Evolutionary conservation across 1,140 invertebrate genomes (phyloP).

Genomic region (Papilio machaon): DNA sequence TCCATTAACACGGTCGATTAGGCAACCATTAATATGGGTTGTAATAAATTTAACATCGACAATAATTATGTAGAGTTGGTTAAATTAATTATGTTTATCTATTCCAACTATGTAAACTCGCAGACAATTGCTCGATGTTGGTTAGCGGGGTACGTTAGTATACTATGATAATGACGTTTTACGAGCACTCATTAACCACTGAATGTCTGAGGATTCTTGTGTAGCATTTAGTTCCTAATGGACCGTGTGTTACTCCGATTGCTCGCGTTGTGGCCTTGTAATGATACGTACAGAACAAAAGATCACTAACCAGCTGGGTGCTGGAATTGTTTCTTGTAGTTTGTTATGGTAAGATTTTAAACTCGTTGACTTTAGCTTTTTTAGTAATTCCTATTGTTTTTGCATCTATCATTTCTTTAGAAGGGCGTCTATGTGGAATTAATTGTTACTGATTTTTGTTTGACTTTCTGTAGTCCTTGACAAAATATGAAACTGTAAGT

Average conservation of each 20-base stretch:
- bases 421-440: too few species aligned
- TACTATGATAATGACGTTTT: conserved; percentile 33
- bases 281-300: conserved; percentile 20
- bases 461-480: too few species aligned
- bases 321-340: background rate
- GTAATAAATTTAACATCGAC: conserved; percentile 34
- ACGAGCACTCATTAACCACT: conserved; percentile 34
- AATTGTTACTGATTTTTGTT: too few species aligned
- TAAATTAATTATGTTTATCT: conserved; percentile 36
- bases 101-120: conserved; percentile 6
- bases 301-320: background rate
- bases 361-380: background rate
- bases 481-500: too few species aligned
- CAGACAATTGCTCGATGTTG: conserved; percentile 26
- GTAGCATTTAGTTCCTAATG: conserved; percentile 37
- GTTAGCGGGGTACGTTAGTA: conserved; percentile 22
- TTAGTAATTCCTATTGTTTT: too few species aligned
- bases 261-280: conserved; percentile 9
- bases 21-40: conserved; percentile 31
- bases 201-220: conserved; percentile 40
- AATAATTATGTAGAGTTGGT: conserved; percentile 26
- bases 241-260: conserved; percentile 32
- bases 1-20: conserved; percentile 38
- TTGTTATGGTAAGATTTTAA: background rate
- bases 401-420: too few species aligned